Percentiles rank a stretch among this genome's conserved stretches.
Evolutionary conservation across 2,888 invertebrate species (phyloP).

Genomic region (Cheilosia grossa): DNA sequence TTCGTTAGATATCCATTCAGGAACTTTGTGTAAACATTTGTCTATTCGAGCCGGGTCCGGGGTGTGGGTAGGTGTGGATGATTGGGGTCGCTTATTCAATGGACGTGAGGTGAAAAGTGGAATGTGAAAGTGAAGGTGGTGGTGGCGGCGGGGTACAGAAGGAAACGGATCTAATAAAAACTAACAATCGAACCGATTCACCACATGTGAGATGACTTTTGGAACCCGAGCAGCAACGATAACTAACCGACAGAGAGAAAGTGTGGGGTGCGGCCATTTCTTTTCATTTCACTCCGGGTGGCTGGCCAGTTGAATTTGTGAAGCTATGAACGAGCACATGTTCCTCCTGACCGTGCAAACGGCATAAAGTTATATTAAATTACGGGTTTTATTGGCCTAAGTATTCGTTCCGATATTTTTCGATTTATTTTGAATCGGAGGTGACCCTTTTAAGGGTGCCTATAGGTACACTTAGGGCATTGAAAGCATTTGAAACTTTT

Average conservation of each 20-base stretch:
- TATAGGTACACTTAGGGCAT: neutral
- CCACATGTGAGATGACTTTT: conserved; percentile 71
- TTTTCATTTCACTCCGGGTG: conserved; percentile 15
- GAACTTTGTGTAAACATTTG: conserved; percentile 71
- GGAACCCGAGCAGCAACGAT: conserved; percentile 33
- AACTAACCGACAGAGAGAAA: conserved; percentile 22
- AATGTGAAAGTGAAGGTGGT: conserved; percentile 28
- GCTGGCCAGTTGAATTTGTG: conserved; percentile 2
- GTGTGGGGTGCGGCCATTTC: conserved; percentile 16
- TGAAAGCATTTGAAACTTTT: conserved; percentile 29
- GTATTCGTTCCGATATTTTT: conserved; percentile 49
- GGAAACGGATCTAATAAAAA: conserved; percentile 66
- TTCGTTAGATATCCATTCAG: conserved; percentile 74
- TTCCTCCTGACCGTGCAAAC: conserved; percentile 45
- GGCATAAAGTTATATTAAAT: conserved; percentile 65
- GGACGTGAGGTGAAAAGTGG: conserved; percentile 71
- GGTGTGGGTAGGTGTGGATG: conserved; percentile 62
- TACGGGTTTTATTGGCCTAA: conserved; percentile 60
- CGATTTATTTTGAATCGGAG: conserved; percentile 48
- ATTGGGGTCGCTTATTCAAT: conserved; percentile 69
- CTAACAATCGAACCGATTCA: conserved; percentile 73
- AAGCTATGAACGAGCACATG: conserved; percentile 47
- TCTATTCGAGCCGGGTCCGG: conserved; percentile 39
- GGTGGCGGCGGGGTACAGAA: neutral
- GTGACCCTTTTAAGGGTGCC: conserved; percentile 44